Evolutionary conservation across 2,888 invertebrate species (phyloP), one percentile per base, ranked within the genome.

Genomic region (Dryadula phaetusa): DNA sequence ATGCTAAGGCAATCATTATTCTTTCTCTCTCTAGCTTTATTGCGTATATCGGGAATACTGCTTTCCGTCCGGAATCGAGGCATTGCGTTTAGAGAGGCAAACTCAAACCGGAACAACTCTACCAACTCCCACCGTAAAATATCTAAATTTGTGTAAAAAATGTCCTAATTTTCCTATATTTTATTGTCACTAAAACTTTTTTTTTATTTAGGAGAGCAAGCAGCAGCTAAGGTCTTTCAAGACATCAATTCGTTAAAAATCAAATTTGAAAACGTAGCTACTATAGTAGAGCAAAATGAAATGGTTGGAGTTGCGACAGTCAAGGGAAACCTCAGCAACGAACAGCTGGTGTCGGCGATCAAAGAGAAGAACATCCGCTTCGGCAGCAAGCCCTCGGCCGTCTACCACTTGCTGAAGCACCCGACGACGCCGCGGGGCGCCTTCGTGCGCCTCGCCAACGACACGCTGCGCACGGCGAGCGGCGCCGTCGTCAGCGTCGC

Each of bases 381-480:
- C 62, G 75, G 69, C 14, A 70, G 74, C 58, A 54, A 46, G 12
- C 58, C 69, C 2, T 74, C 74, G 0, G 76, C 75, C 16, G 72
- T 73, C 0, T 76, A 76, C 62, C 76, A 76, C 61, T 53, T 71
- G 2, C 61, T 54, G 40, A 76, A 76, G 64, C 75, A 74, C 53
- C 72, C 74, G 20, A 75, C 75, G 14, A 62, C 69, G 14, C 76
- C 76, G 5, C 58, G 32, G 0, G 28, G 40, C 3, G 71, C 64
- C 16, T 75, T 74, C 66, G 67, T 76, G 16, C 34, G 49, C 3
- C 73, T 64, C 42, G 76, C 76, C 22, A 76, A 76, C 64, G 67
- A 60, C 37, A 67, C 70, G 22, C 52, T 76, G 5, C 70, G 73
- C 6, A 22, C 32, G 12, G 18, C 65, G 8, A 7, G 64, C 7